Conservation (phyloP, 2,888 invertebrate genomes). For the Habroteleia sp. region DNA sequence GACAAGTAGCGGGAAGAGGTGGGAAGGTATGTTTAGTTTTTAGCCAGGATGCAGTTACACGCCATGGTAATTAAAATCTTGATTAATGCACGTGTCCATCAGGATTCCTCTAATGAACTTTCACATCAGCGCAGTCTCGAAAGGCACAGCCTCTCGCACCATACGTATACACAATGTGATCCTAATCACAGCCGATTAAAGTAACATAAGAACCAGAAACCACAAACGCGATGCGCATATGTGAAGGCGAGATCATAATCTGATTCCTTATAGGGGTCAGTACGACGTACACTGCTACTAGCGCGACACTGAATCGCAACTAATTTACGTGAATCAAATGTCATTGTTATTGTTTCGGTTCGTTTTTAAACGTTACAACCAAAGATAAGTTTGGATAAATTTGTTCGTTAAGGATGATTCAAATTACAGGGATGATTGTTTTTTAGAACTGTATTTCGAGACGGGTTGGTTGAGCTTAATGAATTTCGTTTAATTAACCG, state of each 20-base stretch:
- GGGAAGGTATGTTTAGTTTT: slow-evolving; percentile 75
- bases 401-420: slow-evolving; percentile 24
- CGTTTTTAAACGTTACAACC: slow-evolving; percentile 17
- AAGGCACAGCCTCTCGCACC: slow-evolving; percentile 40
- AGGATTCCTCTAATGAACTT: slow-evolving; percentile 78
- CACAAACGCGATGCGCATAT: slow-evolving; percentile 14
- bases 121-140: slow-evolving; percentile 71
- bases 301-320: slow-evolving; percentile 32
- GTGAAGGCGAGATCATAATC: slow-evolving; percentile 31
- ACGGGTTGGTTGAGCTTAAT: slow-evolving; percentile 27
- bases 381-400: slow-evolving; percentile 22
- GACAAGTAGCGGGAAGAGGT: slow-evolving; percentile 69
- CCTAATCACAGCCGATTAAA: slow-evolving; percentile 47
- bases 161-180: slow-evolving; percentile 38
- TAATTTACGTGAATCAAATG: slow-evolving; percentile 38
- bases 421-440: slow-evolving; percentile 23
- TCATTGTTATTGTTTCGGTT: slow-evolving; percentile 32
- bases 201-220: slow-evolving; percentile 33
- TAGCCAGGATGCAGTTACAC: slow-evolving; percentile 74
- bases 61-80: slow-evolving; percentile 80
- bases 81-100: slow-evolving; percentile 80
- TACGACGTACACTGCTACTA: slow-evolving; percentile 8
- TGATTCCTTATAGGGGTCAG: slow-evolving; percentile 33
- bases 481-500: slow-evolving; percentile 42
- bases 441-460: slow-evolving; percentile 25